Evolutionary conservation across 2,797 vertebrate species (phyloP).

Genomic region (Todus mexicanus): DNA sequence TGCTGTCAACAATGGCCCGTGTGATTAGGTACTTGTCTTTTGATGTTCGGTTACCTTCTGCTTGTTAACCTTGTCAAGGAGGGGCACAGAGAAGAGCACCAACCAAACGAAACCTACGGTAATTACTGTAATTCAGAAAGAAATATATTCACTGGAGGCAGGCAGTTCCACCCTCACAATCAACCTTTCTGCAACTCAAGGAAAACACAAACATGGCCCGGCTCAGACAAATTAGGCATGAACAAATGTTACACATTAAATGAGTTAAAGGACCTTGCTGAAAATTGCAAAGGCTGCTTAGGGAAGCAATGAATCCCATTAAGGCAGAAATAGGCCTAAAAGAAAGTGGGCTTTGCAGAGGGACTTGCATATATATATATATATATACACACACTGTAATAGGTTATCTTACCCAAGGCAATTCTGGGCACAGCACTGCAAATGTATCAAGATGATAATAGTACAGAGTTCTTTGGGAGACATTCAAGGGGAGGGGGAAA

Average conservation of each 20-base stretch:
- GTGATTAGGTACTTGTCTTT: slow-evolving; percentile 43
- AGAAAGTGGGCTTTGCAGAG: neutral
- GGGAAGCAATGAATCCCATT: slow-evolving; percentile 67
- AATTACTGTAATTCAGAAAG: slow-evolving; percentile 65
- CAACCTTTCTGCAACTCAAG: slow-evolving; percentile 67
- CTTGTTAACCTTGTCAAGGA: slow-evolving; percentile 68
- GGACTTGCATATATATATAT: neutral
- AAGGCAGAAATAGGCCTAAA: slow-evolving; percentile 44
- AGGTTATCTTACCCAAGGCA: neutral
- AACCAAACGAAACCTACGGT: slow-evolving; percentile 27
- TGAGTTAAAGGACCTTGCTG: slow-evolving; percentile 74
- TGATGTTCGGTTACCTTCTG: slow-evolving; percentile 55
- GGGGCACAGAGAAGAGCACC: slow-evolving; percentile 15
- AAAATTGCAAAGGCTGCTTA: slow-evolving; percentile 70
- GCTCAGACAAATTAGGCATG: slow-evolving; percentile 73
- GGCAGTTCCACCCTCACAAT: slow-evolving; percentile 59
- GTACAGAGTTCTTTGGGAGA: neutral
- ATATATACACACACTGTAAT: neutral
- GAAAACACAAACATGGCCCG: slow-evolving; percentile 70
- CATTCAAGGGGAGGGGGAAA: neutral
- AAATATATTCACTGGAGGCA: slow-evolving; percentile 54
- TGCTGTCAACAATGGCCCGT: slow-evolving; percentile 8
- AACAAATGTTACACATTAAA: slow-evolving; percentile 77
- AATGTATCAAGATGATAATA: neutral
- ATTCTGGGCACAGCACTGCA: neutral